Evolutionary conservation across 1,140 invertebrate genomes (phyloP), one percentile per base, ranked within the genome.

Genomic region (Drosophila sp.): DNA sequence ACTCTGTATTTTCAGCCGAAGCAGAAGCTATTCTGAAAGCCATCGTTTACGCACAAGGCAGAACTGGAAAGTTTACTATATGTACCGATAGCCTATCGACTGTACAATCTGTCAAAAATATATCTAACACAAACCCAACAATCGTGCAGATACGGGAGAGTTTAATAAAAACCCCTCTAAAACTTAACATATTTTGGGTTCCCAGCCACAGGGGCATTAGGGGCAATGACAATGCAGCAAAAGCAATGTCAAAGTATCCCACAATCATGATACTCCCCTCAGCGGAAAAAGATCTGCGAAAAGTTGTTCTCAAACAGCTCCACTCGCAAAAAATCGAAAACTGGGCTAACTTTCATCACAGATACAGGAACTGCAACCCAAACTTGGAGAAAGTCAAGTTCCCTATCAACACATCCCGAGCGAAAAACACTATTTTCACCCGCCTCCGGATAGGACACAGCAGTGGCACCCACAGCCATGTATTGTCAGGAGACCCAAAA

Each of bases 61-160:
- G 33, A 60, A 40, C 57, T 40, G 33, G 33, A 25, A 60, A 23
- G 33, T 60, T 60, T 17, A 40, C 57, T 35, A 60, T 60, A 60
- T 60, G 33, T 25, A 60, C 57, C 57, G 57, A 60, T 60, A 60
- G 57, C 57, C 57, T 38, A 10, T 60, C 33, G 57, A 25, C 57
- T 60, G 23, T 60, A 27, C 3, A 38, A 38, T 38, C 35, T 38
- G 35, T 38, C 35, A 38, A 11, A 27, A 50, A 27, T 27, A 50
- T 25, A 25, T 25, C 17, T 23, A 38, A 50, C 25, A 23, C 25
- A 25, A 50, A 23, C 25, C 47, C 47, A 7, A 8, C 25, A 8
- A 27, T 50, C 25, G 17, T 23, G 17, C 47, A 50, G 25, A 50
- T 50, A 50, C 47, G 47, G 17, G 47, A 50, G 25, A 30, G 25